Evolutionary conservation across 1,140 invertebrate species (phyloP), one percentile per base, ranked within the genome.

Genomic region (Brachionus rubens): DNA sequence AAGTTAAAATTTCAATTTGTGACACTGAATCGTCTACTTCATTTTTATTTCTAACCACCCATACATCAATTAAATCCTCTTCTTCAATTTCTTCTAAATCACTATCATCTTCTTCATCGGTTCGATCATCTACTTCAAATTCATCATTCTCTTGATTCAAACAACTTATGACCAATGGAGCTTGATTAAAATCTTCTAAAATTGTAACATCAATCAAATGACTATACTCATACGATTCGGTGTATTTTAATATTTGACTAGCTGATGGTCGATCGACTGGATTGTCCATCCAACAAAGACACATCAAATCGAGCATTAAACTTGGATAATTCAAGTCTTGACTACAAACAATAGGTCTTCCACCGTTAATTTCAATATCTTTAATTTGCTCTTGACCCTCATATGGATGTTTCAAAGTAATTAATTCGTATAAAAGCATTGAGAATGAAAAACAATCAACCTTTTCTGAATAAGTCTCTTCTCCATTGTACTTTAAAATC

Each of bases 391-490:
- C 94, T 79, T 96, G 91, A 78, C 93, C 89, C 80, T 96, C 93
- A 80, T 97, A 97, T 0, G 96, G 96, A 81, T 93, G 91, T 59
- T 93, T 90, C 30, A 98, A 86, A 3, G 93, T 95, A 14, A 98
- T 85, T 48, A 98, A 86, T 84, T 99, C 96, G 84, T 98, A 99
- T 77, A 99, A 88, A 79, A 98, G 92, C 94, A 99, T 98, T n/a
- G 94, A 95, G 86, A 97, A 98, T 0, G 95, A 98, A 82, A 98
- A 99, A 79, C 94, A 95, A 82, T 99, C 96, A 14, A 91, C 91
- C 87, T 98, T 98, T 82, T 98, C 94, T 0, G 94, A 98, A 80
- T 99, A 99, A 79, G 96, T 95, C 83, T 98, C 94, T 83, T 98
- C 96, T 0, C 96, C 96, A 83, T 98, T 98, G 83, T 94, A 96